Evolutionary conservation across 2,888 invertebrate genomes (phyloP), one percentile per base, ranked within the genome.

Genomic region (Meteorus colon): DNA sequence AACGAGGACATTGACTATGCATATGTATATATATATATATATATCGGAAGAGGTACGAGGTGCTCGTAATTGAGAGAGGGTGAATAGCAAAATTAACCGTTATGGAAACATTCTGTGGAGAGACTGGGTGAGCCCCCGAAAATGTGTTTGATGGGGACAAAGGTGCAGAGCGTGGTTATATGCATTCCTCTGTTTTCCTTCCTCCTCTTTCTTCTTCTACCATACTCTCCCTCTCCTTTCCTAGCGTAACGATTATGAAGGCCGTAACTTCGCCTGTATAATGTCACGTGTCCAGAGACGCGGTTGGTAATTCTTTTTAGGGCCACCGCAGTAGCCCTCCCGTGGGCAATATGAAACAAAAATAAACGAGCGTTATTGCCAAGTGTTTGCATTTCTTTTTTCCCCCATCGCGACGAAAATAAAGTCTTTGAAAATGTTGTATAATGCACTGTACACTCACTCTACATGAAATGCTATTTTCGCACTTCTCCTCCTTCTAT

Each of bases 171-270:
- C 62, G 63, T 55, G 65, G 45, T 31, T 29, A 29, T 45, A 51
- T 8, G 41, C 48, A 12, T 41, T 41, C 12, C 12, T 10, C 12
- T 12, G 12, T 12, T 12, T 41, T 12, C 12, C 12, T 12, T 12
- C 12, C 12, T 41, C 12, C 41, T 41, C 41, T 41, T 12, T 10
- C 8, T 41, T 12, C 12, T 10, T 41, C 1, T 12, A 6, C 12
- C 12, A 8, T 12, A 8, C 41, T 41, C 41, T 41, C 12, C 8
- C 8, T 41, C 6, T 34, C 41, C 24, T 66, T 71, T 45, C 62
- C 69, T 65, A 29, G 67, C 63, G 69, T 79, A 78, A 80, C 79
- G 80, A 77, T 80, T 76, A 80, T 79, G 78, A 63, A 59, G 55
- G 70, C 77, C 75, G 71, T 79, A 78, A 79, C 79, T 41, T 68